Base-by-base conservation (phyloP, 2,888 invertebrate species). In the Eupithecia abbreviata region DNA sequence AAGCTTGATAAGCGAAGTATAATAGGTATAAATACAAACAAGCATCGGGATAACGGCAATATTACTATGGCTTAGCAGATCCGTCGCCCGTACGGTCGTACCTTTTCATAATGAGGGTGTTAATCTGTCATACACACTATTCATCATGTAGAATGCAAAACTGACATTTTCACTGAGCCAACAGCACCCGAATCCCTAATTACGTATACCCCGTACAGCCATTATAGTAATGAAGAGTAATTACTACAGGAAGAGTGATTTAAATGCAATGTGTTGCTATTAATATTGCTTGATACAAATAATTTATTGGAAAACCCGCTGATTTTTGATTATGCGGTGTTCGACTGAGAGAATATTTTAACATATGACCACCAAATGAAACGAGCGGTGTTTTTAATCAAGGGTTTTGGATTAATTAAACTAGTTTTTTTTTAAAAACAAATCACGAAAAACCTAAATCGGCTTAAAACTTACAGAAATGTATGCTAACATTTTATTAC, bases 201-300 rank as follows among this genome's bases (percentile, higher is more conserved):
- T 81, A 82, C 80, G 77, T 81, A 79, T 76, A 79, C 80, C 72
- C 74, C 75, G 74, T 71, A 45, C 71, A 77, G 62, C 80, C 80
- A 79, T 83, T 81, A 83, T 70, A 76, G 66, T 80, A 75, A 80
- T 81, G 78, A 83, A 83, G 80, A 84, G 81, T 83, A 80, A 83
- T 84, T 80, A 82, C 81, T 77, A 82, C 79, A 73, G 72, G 79
- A 75, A 74, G 73, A 74, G 74, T 80, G 79, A 82, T 81, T 80
- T 81, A 81, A 70, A 74, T 70, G 72, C 79, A 72, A 72, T 81
- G 72, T 81, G 73, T 76, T 62, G 62, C 67, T 80, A 78, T 77
- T 78, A 77, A 80, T 75, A 77, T 76, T 78, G 74, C 78, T 77
- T 80, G 72, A 18, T 18, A 58, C 30, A 76, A 79, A 76, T 74